Evolutionary conservation across 1,140 invertebrate species (phyloP).

Genomic region (Catajapyx aquilonaris): DNA sequence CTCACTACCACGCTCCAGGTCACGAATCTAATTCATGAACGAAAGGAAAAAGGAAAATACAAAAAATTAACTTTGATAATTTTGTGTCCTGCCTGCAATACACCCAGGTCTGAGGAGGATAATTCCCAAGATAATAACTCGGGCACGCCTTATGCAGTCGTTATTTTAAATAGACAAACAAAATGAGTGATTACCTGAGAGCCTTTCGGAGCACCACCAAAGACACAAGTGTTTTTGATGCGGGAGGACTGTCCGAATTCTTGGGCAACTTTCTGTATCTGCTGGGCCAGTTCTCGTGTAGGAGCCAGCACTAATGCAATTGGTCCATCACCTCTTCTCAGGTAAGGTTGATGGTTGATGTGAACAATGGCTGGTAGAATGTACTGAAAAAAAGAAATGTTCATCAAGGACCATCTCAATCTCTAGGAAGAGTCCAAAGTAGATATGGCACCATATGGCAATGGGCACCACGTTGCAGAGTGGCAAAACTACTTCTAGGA

Average conservation of each 20-base stretch:
- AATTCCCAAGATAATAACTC: neutral
- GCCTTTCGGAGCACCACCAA: conserved; percentile 87
- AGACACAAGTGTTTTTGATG: conserved; percentile 77
- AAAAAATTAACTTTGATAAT: too few species aligned
- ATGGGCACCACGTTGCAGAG: too few species aligned
- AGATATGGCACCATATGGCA: too few species aligned
- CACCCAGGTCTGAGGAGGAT: neutral
- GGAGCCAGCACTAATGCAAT: conserved; percentile 81
- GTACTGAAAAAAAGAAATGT: conserved; percentile 22
- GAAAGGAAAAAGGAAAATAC: too few species aligned
- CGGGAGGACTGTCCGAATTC: conserved; percentile 71
- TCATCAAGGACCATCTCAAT: too few species aligned
- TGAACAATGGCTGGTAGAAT: conserved; percentile 74
- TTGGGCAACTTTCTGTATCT: conserved; percentile 80
- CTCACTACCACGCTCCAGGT: conserved; percentile 70
- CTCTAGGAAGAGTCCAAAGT: too few species aligned
- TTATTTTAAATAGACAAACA: conserved; percentile 37
- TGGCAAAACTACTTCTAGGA: conserved; percentile 1
- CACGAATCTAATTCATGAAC: too few species aligned
- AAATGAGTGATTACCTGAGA: too few species aligned
- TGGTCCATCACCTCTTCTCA: conserved; percentile 67
- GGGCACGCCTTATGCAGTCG: neutral
- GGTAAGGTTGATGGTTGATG: conserved; percentile 71
- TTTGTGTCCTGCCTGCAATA: conserved; percentile 8
- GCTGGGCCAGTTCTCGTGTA: conserved; percentile 87